A percentile compares a stretch with the other conserved stretches of the same genome.
Conservation (phyloP, 2,888 invertebrate genomes). For the Neocrepidodera transversa region DNA sequence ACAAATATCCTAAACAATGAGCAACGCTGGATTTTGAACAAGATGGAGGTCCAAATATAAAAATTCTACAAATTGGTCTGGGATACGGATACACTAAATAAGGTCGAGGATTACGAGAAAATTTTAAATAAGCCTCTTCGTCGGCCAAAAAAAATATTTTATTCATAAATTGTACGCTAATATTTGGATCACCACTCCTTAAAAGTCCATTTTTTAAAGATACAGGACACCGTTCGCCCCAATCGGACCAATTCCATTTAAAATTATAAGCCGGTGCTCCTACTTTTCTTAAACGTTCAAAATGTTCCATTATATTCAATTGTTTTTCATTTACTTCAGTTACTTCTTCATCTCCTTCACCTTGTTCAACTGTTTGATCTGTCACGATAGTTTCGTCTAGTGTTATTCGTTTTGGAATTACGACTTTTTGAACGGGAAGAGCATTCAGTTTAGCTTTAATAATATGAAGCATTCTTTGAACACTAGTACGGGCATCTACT, state of each 20-base stretch:
- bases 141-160: conserved; percentile 68
- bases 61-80: conserved; percentile 66
- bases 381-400: conserved; percentile 16
- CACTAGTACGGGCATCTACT: conserved; percentile 65
- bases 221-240: conserved; percentile 69
- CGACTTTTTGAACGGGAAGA: conserved; percentile 54
- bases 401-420: conserved; percentile 53
- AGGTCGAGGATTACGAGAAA: conserved; percentile 69
- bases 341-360: conserved; percentile 43
- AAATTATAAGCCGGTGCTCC: conserved; percentile 53
- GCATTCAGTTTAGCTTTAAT: conserved; percentile 60
- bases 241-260: conserved; percentile 64
- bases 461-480: conserved; percentile 62
- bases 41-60: conserved; percentile 67
- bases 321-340: conserved; percentile 26
- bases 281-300: conserved; percentile 49
- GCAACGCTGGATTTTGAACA: conserved; percentile 69
- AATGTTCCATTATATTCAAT: conserved; percentile 52
- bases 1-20: conserved; percentile 64
- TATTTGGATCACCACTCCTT: conserved; percentile 63
- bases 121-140: conserved; percentile 62
- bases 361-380: conserved; percentile 18
- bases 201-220: conserved; percentile 66
- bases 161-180: conserved; percentile 68
- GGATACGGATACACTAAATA: conserved; percentile 67